A percentile compares a stretch with the other conserved stretches of the same genome.
Evolutionary conservation across 2,113 vertebrate species (phyloP).

Genomic region (Agapornis roseicollis): DNA sequence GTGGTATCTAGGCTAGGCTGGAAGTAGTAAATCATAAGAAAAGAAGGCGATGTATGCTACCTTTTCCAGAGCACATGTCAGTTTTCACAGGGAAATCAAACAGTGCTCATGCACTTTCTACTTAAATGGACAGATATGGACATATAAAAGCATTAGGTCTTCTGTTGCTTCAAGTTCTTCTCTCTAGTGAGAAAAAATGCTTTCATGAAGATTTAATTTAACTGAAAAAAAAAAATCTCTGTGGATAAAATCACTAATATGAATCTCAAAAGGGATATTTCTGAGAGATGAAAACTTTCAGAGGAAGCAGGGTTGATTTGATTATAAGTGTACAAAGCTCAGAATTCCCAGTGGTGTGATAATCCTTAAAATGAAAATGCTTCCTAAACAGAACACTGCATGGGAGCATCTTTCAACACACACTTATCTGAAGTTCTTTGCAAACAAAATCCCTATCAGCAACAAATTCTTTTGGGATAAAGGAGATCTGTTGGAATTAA

Average conservation of each 20-base stretch:
- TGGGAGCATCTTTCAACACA: neutral
- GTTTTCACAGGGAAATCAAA: neutral
- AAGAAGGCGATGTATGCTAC: neutral
- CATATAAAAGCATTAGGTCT: neutral
- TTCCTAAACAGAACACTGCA: conserved; percentile 12
- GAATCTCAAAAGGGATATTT: conserved; percentile 11
- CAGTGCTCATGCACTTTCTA: neutral
- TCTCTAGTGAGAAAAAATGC: neutral
- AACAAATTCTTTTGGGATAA: conserved; percentile 4
- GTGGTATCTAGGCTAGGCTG: neutral
- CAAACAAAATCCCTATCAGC: conserved; percentile 19
- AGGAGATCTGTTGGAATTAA: conserved; percentile 1
- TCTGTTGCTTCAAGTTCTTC: neutral
- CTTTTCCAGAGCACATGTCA: neutral
- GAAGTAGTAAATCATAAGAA: neutral
- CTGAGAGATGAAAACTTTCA: conserved; percentile 26
- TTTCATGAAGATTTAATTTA: conserved; percentile 44
- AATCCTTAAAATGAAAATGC: conserved; percentile 41
- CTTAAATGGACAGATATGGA: neutral
- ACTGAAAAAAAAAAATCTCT: neutral
- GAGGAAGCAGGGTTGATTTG: conserved; percentile 3
- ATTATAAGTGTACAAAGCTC: conserved; percentile 28
- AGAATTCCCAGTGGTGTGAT: conserved; percentile 26
- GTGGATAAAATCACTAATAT: conserved; percentile 20
- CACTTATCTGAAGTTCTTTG: neutral